Evolutionary conservation across 2,888 invertebrate species (phyloP).

Genomic region (Timema podura): DNA sequence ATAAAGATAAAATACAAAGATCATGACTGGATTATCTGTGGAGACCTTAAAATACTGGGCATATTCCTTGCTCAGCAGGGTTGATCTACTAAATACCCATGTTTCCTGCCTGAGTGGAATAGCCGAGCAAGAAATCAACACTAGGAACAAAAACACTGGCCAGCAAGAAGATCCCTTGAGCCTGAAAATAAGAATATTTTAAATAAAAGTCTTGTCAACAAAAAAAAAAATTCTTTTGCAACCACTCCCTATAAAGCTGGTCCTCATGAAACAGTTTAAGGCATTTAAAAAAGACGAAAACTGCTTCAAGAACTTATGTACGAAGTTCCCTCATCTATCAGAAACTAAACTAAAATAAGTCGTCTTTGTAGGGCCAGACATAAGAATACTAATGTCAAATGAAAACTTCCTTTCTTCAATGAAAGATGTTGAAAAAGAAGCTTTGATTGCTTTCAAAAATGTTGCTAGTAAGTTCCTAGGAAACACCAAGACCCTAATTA

Average conservation of each 20-base stretch:
- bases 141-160: neutral
- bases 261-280: neutral
- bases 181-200: neutral
- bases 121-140: neutral
- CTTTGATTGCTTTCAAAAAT: constrained; percentile 18
- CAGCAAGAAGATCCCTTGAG: neutral
- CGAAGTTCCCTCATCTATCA: neutral
- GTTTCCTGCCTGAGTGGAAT: neutral
- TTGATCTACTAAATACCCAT: neutral
- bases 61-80: neutral
- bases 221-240: neutral
- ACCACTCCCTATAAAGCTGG: neutral
- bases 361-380: constrained; percentile 17
- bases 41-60: neutral
- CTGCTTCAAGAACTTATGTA: neutral
- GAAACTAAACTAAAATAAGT: constrained; percentile 12
- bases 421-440: constrained; percentile 1
- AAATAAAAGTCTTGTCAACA: neutral
- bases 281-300: neutral
- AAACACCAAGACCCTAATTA: constrained; percentile 4
- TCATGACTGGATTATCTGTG: neutral
- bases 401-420: constrained; percentile 6
- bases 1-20: neutral
- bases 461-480: constrained; percentile 13
- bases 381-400: constrained; percentile 14